phyloP scores from a whole-genome alignment of 2,113 vertebrate species.

The Otolemur garnettii region DNA sequence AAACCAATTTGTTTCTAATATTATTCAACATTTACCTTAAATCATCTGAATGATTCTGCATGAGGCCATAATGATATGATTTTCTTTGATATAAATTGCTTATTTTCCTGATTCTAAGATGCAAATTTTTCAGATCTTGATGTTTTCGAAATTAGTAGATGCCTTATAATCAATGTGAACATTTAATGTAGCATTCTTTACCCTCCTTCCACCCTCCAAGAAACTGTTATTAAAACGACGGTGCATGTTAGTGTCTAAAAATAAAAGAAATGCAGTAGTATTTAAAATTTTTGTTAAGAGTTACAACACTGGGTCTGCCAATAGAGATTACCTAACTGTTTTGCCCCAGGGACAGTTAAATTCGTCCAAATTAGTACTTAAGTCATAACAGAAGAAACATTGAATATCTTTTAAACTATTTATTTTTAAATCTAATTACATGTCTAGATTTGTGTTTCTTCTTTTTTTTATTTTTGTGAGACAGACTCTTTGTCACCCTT shows the following conservation, averaged over 20 bases:
- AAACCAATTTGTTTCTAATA: constrained; percentile 22
- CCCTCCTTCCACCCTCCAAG: background rate
- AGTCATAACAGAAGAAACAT: background rate
- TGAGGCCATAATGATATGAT: constrained; percentile 52
- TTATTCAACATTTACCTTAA: constrained; percentile 60
- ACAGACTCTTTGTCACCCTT: no score
- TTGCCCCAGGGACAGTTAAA: background rate
- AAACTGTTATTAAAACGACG: constrained; percentile 56
- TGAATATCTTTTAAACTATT: constrained; percentile 13
- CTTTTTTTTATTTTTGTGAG: no score
- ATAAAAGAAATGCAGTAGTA: background rate
- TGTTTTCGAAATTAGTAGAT: constrained; percentile 53
- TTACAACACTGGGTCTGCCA: background rate
- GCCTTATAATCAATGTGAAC: constrained; percentile 54
- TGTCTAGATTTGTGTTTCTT: constrained; percentile 42
- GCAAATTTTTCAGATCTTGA: constrained; percentile 52
- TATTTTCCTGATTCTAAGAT: constrained; percentile 69
- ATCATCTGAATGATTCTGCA: constrained; percentile 69
- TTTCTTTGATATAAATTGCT: constrained; percentile 68
- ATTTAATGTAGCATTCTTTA: constrained; percentile 51
- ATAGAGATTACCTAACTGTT: background rate
- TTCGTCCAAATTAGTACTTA: constrained; percentile 9
- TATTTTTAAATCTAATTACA: background rate
- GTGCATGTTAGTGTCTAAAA: constrained; percentile 23
- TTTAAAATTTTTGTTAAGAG: constrained; percentile 52